Percentiles rank a stretch among this genome's conserved stretches.
phyloP scores from a whole-genome alignment of 2,888 invertebrate species.

The Galeruca laticollis region DNA sequence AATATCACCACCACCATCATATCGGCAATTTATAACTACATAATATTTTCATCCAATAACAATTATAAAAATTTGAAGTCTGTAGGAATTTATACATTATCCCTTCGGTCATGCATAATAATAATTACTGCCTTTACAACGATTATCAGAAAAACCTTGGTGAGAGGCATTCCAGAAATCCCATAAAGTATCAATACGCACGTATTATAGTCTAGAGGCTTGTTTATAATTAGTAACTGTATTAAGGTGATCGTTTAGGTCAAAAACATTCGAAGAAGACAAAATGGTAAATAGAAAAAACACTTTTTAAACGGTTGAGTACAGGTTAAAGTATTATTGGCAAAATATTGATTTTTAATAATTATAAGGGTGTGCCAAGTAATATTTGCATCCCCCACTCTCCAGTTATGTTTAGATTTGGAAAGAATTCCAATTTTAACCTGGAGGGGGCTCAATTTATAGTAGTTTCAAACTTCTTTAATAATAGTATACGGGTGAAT shows the following conservation, averaged over 20 bases:
- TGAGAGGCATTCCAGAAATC: constrained; percentile 38
- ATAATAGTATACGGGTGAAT: no score
- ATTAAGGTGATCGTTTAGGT: background rate
- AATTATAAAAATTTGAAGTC: constrained; percentile 30
- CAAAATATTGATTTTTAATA: no score
- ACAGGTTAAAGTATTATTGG: no score
- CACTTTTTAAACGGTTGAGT: no score
- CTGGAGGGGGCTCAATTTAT: no score
- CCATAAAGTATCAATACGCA: constrained; percentile 33
- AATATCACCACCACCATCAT: constrained; percentile 27
- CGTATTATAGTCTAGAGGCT: constrained; percentile 23
- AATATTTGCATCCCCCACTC: no score
- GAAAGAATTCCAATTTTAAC: no score
- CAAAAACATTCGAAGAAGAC: no score
- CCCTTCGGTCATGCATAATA: constrained; percentile 37
- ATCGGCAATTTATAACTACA: constrained; percentile 22
- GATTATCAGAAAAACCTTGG: constrained; percentile 38
- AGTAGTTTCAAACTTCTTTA: no score
- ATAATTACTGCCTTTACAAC: constrained; percentile 33
- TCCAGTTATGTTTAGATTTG: no score
- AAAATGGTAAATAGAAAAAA: no score
- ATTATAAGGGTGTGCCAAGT: no score
- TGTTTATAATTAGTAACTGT: background rate
- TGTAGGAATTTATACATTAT: constrained; percentile 35
- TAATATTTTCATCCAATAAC: constrained; percentile 27